Conservation (phyloP, 2,888 invertebrate genomes). For the Plebejus anna region DNA sequence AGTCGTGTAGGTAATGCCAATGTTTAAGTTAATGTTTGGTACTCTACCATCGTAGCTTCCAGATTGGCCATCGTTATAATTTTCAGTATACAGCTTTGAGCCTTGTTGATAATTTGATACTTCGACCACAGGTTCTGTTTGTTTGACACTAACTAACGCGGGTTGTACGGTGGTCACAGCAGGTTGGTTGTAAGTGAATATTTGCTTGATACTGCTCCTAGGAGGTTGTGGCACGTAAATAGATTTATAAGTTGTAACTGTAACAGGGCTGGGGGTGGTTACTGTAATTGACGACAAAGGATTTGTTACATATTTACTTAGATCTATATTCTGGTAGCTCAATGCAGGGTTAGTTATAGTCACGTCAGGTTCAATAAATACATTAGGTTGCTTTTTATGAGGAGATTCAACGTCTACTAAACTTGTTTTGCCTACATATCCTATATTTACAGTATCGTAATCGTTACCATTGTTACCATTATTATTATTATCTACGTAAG, state of each 20-base stretch:
- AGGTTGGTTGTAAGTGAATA: slow-evolving; percentile 68
- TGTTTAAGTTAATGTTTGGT: slow-evolving; percentile 63
- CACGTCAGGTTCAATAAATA: slow-evolving; percentile 60
- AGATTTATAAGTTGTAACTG: slow-evolving; percentile 65
- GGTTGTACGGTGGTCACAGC: slow-evolving; percentile 68
- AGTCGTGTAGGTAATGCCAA: slow-evolving; percentile 59
- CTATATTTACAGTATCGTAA: slow-evolving; percentile 72
- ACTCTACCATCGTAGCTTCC: slow-evolving; percentile 49
- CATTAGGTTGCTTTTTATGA: slow-evolving; percentile 47
- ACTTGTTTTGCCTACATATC: slow-evolving; percentile 71
- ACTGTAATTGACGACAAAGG: slow-evolving; percentile 69
- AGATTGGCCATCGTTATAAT: slow-evolving; percentile 34
- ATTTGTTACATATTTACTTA: slow-evolving; percentile 61
- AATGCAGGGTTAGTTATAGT: slow-evolving; percentile 65
- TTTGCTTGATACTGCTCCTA: slow-evolving; percentile 64
- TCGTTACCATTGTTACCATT: slow-evolving; percentile 59
- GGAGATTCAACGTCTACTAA: slow-evolving; percentile 55
- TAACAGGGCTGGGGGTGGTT: slow-evolving; percentile 66
- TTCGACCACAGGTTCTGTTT: slow-evolving; percentile 54
- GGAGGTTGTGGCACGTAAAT: slow-evolving; percentile 63
- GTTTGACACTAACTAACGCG: slow-evolving; percentile 52
- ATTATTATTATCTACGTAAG: slow-evolving; percentile 53
- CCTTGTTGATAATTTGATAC: slow-evolving; percentile 56
- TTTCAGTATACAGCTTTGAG: slow-evolving; percentile 37
- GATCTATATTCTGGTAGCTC: slow-evolving; percentile 57